phyloP scores from a whole-genome alignment of 2,888 invertebrate species.

The Volucella inanis region DNA sequence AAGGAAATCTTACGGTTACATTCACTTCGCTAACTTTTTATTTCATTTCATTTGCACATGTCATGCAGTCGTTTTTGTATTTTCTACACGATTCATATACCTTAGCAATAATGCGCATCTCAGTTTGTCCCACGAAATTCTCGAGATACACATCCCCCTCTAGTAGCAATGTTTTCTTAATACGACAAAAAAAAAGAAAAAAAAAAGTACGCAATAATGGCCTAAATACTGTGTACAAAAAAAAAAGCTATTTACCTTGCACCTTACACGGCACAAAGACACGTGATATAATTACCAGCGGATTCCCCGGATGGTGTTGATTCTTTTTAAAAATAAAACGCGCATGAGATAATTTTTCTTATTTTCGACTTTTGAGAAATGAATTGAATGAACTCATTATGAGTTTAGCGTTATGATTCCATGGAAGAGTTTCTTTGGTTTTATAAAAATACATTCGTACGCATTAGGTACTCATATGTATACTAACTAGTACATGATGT shows the following conservation, averaged over 20 bases:
- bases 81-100: background rate
- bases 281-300: slow-evolving; percentile 61
- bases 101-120: slow-evolving; percentile 13
- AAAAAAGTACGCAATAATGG: slow-evolving; percentile 61
- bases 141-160: background rate
- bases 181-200: slow-evolving; percentile 20
- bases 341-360: slow-evolving; percentile 6
- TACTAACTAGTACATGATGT: slow-evolving; percentile 7
- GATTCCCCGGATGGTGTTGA: slow-evolving; percentile 16
- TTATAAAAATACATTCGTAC: slow-evolving; percentile 12
- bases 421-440: slow-evolving; percentile 20
- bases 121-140: slow-evolving; percentile 2
- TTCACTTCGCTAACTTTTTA: slow-evolving; percentile 24
- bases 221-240: slow-evolving; percentile 56
- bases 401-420: slow-evolving; percentile 34
- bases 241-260: slow-evolving; percentile 60
- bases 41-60: slow-evolving; percentile 28
- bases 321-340: slow-evolving; percentile 13
- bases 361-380: slow-evolving; percentile 40
- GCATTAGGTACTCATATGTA: slow-evolving; percentile 1
- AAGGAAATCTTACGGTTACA: slow-evolving; percentile 47
- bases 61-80: background rate
- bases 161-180: slow-evolving; percentile 4
- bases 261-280: slow-evolving; percentile 57
- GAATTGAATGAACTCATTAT: slow-evolving; percentile 63